Conservation (phyloP, 1,140 invertebrate genomes). For the Bursaphelenchus mucronatus region DNA sequence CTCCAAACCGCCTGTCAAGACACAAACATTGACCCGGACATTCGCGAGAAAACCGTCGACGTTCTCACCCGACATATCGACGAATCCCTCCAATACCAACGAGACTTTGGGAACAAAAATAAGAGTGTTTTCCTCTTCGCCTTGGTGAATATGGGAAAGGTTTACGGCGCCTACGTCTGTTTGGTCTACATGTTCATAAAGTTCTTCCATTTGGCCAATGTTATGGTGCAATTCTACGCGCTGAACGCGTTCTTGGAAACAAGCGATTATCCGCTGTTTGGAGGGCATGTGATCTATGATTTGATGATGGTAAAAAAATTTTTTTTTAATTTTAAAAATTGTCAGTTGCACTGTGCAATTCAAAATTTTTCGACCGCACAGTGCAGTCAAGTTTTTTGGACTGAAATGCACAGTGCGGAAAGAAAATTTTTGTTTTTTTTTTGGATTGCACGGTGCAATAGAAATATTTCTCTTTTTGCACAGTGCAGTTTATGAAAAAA, state of each 20-base stretch:
- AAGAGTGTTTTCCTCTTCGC: slow-evolving; percentile 55
- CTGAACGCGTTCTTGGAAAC: slow-evolving; percentile 65
- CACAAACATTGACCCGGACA: slow-evolving; percentile 54
- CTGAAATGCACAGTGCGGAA: too few relatives aligned
- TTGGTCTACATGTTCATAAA: slow-evolving; percentile 63
- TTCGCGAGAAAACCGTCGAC: slow-evolving; percentile 54
- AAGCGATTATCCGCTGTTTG: slow-evolving; percentile 64
- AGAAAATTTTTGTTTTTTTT: too few relatives aligned
- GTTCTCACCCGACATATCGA: slow-evolving; percentile 57
- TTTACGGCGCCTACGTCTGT: slow-evolving; percentile 64
- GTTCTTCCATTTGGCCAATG: slow-evolving; percentile 64
- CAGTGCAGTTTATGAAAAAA: neutral
- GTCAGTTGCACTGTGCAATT: too few relatives aligned
- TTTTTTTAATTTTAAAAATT: slow-evolving; percentile 8
- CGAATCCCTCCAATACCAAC: slow-evolving; percentile 57
- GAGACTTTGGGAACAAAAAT: slow-evolving; percentile 43
- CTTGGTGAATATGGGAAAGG: slow-evolving; percentile 52
- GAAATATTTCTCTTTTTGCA: neutral
- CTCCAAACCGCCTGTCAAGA: slow-evolving; percentile 59
- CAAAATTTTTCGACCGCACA: too few relatives aligned
- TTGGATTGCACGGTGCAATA: slow-evolving; percentile 8
- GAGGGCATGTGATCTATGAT: slow-evolving; percentile 64
- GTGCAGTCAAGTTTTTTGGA: too few relatives aligned
- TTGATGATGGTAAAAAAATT: slow-evolving; percentile 55
- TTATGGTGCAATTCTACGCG: slow-evolving; percentile 65